Evolutionary conservation across 2,113 vertebrate species (phyloP).

Genomic region (Sus scrofa): T2T-Sscrofa CM000826.6:39313001-39313500

Average conservation of each 20-base stretch:
- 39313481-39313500: not conserved
- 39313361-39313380: not conserved
- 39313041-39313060: not conserved
- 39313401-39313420: not conserved
- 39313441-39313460: not conserved
- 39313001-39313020: not conserved
- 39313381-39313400: not conserved
- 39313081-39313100: not conserved
- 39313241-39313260: not conserved
- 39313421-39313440: not conserved
- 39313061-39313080: not conserved
- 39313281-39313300: not conserved
- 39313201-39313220: not conserved
- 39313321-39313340: not conserved
- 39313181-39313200: not conserved
- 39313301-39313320: not conserved
- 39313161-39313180: not conserved
- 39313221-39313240: not conserved
- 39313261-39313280: not conserved
- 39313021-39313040: not conserved
- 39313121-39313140: not conserved
- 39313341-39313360: not conserved
- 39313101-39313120: not conserved
- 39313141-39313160: not conserved
- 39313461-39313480: not conserved